Conservation (phyloP, 2,888 invertebrate species). For the Acleris cristana region DNA sequence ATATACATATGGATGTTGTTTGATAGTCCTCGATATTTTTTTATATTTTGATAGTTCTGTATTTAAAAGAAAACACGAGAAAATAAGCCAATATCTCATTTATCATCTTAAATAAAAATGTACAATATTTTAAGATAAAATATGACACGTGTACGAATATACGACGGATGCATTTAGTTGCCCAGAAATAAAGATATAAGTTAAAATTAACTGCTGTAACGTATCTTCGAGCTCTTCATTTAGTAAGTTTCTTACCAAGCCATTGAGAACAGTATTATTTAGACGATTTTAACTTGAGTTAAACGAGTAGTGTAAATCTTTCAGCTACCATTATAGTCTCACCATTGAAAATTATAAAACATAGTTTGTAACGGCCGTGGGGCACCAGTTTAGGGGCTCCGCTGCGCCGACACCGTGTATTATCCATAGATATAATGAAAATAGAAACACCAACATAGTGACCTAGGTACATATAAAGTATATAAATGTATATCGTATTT, state of each 20-base stretch:
- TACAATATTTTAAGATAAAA: constrained; percentile 73
- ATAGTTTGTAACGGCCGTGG: constrained; percentile 69
- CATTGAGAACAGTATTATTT: constrained; percentile 84
- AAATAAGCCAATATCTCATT: constrained; percentile 81
- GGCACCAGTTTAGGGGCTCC: constrained; percentile 55
- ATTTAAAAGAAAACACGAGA: constrained; percentile 75
- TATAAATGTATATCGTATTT: constrained; percentile 61
- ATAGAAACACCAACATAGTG: constrained; percentile 82
- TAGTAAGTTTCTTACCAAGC: constrained; percentile 81
- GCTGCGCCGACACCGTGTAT: constrained; percentile 63
- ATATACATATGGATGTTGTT: constrained; percentile 83
- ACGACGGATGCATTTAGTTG: constrained; percentile 81
- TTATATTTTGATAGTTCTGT: constrained; percentile 85
- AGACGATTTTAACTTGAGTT: constrained; percentile 77
- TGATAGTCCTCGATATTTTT: constrained; percentile 84
- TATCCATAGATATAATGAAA: constrained; percentile 77
- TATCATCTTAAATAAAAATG: constrained; percentile 75
- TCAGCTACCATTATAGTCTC: constrained; percentile 73
- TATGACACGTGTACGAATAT: constrained; percentile 51
- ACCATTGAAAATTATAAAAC: constrained; percentile 62
- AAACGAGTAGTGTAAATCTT: constrained; percentile 71
- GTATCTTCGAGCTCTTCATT: constrained; percentile 64
- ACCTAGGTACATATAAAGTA: constrained; percentile 74
- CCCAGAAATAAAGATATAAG: constrained; percentile 57
- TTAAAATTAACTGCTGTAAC: constrained; percentile 61